Base-by-base conservation (phyloP, 2,888 invertebrate species). In the Archips xylosteana region DNA sequence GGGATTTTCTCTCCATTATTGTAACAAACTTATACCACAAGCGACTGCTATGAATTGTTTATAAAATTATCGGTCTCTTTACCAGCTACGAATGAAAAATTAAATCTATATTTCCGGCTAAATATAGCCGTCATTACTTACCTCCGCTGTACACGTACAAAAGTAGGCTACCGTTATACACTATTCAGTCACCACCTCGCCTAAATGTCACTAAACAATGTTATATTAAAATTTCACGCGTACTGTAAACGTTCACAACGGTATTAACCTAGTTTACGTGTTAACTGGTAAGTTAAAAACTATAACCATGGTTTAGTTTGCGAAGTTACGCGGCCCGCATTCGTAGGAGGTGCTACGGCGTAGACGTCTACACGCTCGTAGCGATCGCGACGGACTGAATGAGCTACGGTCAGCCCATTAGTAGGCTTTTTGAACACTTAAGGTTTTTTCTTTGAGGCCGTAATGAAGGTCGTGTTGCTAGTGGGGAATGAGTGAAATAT, bases 321-420 rank as follows among this genome's bases (percentile, higher is more conserved):
- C 62, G 65, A 74, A 74, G 74, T 74, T 81, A 80, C 76, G 75
- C 81, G 81, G 78, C 79, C 75, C 75, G 42, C 74, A 66, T 57
- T 62, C 64, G 83, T 83, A 83, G 80, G 82, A 70, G 68, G 75
- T 32, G 78, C 88, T 89, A 87, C 89, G 86, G 78, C 89, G 91
- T 91, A 91, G 91, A 82, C 89, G 89, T 83, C 89, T 85, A 87
- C 78, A 72, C 89, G 80, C 83, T 81, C 82, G 85, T 86, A 89
- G 86, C 88, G 84, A 82, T 80, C 89, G 88, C 89, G 88, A 81
- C 81, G 77, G 75, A 92, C 92, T 92, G 90, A 87, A 81, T 83
- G 74, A 62, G 75, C 75, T 78, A 81, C 79, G 71, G 79, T 78
- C 80, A 62, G 76, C 79, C 82, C 80, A 83, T 82, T 85, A 80